These are phyloP conservation scores for Drosophila gunungcola DNA, from an alignment of 1,140 invertebrate species.

Conservation along the genomic window DNA sequence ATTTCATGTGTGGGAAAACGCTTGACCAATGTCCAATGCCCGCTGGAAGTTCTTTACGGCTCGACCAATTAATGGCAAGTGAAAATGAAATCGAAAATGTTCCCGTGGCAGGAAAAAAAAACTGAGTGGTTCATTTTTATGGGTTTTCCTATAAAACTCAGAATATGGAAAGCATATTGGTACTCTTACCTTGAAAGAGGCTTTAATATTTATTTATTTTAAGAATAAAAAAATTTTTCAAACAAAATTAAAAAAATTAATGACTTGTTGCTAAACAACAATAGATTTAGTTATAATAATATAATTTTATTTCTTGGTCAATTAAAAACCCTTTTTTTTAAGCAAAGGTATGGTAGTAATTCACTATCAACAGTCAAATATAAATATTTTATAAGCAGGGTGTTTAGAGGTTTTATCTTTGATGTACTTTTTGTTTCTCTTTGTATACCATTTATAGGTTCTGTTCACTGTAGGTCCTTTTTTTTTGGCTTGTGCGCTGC, in stretches of 20 bases:
- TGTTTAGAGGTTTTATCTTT: not conserved
- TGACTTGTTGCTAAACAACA: no score
- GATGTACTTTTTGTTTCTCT: conserved; percentile 8
- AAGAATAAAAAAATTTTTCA: no score
- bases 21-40: not conserved
- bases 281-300: no score
- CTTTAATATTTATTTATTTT: no score
- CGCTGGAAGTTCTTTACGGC: conserved; percentile 4
- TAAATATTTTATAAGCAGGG: not conserved
- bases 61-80: conserved; percentile 34
- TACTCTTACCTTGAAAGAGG: no score
- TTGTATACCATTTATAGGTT: conserved; percentile 10
- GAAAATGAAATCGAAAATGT: conserved; percentile 48
- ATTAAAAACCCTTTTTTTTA: no score
- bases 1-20: conserved; percentile 30
- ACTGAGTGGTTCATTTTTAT: conserved; percentile 36
- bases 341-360: no score
- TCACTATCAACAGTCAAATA: no score
- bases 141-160: not conserved
- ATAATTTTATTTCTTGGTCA: no score
- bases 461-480: conserved; percentile 19
- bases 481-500: conserved; percentile 34
- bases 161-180: not conserved
- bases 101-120: conserved; percentile 17
- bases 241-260: no score